phyloP scores from a whole-genome alignment of 2,797 vertebrate species.

The Rousettus madagascariensis region DNA sequence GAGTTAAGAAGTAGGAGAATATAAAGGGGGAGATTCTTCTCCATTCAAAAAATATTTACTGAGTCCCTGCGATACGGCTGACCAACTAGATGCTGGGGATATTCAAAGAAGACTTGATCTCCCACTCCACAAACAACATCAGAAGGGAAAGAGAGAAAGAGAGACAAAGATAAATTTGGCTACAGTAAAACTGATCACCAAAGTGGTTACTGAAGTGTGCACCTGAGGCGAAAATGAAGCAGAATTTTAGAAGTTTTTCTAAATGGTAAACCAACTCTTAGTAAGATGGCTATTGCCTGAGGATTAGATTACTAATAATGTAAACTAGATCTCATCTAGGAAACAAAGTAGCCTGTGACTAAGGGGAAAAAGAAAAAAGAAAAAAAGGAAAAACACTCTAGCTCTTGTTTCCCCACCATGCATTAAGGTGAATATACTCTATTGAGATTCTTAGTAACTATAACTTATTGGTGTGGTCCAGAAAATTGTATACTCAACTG shows the following conservation, averaged over 20 bases:
- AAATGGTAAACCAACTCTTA: not conserved
- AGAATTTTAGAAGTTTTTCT: constrained; percentile 16
- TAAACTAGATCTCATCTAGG: not conserved
- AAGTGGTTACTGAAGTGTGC: not conserved
- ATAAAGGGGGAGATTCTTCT: not conserved
- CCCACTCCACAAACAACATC: not conserved
- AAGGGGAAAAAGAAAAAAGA: not conserved
- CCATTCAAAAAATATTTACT: not conserved
- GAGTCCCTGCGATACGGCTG: not conserved
- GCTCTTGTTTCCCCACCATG: not conserved
- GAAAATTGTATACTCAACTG: not conserved
- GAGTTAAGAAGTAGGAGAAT: not conserved
- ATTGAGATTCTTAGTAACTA: not conserved
- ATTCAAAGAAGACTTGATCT: not conserved
- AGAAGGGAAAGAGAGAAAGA: not conserved
- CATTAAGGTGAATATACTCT: not conserved
- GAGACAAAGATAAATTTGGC: not conserved
- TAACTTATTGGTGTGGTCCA: not conserved
- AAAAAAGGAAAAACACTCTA: not conserved
- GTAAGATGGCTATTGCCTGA: not conserved
- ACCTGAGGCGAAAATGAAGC: not conserved
- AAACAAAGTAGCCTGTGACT: not conserved
- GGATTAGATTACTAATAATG: not conserved
- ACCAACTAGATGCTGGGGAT: not conserved
- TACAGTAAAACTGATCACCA: not conserved